Base-by-base conservation (phyloP, 1,140 invertebrate species). In the Xylocopa sonorina region DNA sequence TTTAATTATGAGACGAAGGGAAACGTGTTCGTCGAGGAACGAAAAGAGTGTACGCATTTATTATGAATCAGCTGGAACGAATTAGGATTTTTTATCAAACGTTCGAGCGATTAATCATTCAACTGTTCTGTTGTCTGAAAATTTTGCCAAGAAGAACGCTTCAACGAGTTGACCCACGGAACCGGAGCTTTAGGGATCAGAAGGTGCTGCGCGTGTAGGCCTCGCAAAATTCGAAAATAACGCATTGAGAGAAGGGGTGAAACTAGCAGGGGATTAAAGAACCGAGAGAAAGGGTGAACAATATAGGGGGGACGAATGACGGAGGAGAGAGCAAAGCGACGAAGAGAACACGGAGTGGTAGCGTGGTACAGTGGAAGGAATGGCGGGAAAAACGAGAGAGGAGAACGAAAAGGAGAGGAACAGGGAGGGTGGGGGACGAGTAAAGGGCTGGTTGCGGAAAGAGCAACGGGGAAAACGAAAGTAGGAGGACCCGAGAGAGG, bases 301-400 rank as follows among this genome's bases (percentile, higher is more conserved):
- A 71, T 43, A 57, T 43, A 57, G 67, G 41, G 51, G 58, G 74
- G 34, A 46, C 41, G 66, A 58, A 77, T 50, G 7, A 32, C 21
- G 34, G 48, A 43, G 38, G 41, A 14, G 57, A 53, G 46, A 21
- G 69, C 6, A 38, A 12, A 58, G 43, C 50, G 18, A 53, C 12
- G 66, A 18, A 29, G 32, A 38, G 41, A 67, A 76, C 32, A 57
- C 27, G 55, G 29, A 43, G 27, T 12, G 14, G 14, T n/a, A n/a
- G n/a, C n/a, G 29, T 0, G 34, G 34, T 21, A 14, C 3, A 50
- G 24, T 27, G 7, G 27, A 34, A 24, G 41, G 64, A 69, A 67
- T 18, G 16, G 24, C 16, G 66, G 38, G n/a, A 67, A 18, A 21
- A 64, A 34, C n/a, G 7, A 29, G 43, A 41, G 10, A 10, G 32